phyloP scores from a whole-genome alignment of 1,140 invertebrate species.

The Bicyclus anynana region DNA sequence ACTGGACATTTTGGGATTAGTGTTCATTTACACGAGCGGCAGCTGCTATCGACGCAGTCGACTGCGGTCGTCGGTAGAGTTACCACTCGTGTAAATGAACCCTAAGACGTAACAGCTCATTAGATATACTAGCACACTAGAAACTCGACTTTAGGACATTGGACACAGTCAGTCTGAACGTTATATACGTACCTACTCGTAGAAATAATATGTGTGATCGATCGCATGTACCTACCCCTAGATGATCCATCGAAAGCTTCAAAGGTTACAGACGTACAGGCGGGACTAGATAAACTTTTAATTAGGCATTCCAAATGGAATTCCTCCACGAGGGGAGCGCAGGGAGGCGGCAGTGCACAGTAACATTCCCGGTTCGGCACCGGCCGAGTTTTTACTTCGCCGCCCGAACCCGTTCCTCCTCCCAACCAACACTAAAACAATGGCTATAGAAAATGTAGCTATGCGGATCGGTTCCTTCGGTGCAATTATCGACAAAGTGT shows the following conservation, averaged over 20 bases:
- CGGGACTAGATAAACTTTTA: constrained; percentile 70
- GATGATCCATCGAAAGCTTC: too few relatives aligned
- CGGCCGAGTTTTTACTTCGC: constrained; percentile 58
- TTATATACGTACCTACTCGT: not conserved
- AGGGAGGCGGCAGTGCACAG: constrained; percentile 36
- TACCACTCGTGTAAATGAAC: too few relatives aligned
- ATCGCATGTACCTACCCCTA: not conserved
- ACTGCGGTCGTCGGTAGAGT: too few relatives aligned
- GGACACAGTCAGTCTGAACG: too few relatives aligned
- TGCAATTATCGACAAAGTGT: constrained; percentile 26
- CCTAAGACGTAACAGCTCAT: too few relatives aligned
- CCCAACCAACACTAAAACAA: constrained; percentile 41
- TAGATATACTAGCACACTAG: too few relatives aligned
- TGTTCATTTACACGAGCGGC: too few relatives aligned
- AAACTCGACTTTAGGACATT: too few relatives aligned
- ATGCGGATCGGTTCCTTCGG: constrained; percentile 32
- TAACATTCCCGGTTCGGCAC: constrained; percentile 64
- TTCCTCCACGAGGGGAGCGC: constrained; percentile 53
- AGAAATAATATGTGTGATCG: too few relatives aligned
- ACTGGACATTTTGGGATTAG: too few relatives aligned
- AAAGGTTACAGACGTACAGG: constrained; percentile 19
- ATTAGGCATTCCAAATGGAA: constrained; percentile 70
- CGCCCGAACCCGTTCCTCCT: constrained; percentile 54
- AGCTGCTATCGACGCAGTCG: too few relatives aligned
- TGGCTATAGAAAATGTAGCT: constrained; percentile 53